Percentiles rank a stretch among this genome's conserved stretches.
These are phyloP conservation scores for Pavo muticus DNA, from an alignment of 2,113 vertebrate species.

Conservation along the genomic window DNA sequence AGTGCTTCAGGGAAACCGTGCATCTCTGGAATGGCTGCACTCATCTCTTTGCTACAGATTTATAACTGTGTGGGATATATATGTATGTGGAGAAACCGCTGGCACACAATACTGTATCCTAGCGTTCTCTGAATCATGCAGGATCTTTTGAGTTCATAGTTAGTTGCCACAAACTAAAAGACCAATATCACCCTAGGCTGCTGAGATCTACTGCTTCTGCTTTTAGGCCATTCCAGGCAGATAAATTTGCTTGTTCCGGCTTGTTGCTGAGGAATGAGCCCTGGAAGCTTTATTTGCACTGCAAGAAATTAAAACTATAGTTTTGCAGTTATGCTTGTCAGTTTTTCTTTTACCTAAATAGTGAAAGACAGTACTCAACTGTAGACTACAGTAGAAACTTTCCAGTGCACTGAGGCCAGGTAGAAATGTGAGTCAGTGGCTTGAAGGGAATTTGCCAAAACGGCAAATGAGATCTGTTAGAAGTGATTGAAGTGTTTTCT, in stretches of 20 bases:
- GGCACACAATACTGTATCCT: background rate
- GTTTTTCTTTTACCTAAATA: background rate
- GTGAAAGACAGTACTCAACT: background rate
- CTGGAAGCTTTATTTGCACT: background rate
- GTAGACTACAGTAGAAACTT: background rate
- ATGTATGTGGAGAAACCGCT: background rate
- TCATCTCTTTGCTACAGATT: background rate
- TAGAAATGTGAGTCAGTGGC: background rate
- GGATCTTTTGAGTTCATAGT: background rate
- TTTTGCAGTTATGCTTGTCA: background rate
- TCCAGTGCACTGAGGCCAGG: background rate
- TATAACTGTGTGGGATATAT: rapidly evolving
- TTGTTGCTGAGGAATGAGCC: background rate
- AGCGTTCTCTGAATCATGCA: background rate
- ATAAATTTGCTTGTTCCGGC: constrained; percentile 2
- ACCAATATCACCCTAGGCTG: background rate
- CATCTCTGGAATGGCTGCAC: background rate
- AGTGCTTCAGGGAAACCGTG: rapidly evolving
- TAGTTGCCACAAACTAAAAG: background rate
- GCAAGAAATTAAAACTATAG: constrained; percentile 12
- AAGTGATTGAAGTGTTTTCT: background rate
- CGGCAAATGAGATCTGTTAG: background rate
- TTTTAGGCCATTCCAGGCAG: background rate
- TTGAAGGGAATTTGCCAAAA: background rate
- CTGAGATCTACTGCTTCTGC: background rate